Evolutionary conservation across 2,113 vertebrate genomes (phyloP).

Genomic region (Scomber colias): DNA sequence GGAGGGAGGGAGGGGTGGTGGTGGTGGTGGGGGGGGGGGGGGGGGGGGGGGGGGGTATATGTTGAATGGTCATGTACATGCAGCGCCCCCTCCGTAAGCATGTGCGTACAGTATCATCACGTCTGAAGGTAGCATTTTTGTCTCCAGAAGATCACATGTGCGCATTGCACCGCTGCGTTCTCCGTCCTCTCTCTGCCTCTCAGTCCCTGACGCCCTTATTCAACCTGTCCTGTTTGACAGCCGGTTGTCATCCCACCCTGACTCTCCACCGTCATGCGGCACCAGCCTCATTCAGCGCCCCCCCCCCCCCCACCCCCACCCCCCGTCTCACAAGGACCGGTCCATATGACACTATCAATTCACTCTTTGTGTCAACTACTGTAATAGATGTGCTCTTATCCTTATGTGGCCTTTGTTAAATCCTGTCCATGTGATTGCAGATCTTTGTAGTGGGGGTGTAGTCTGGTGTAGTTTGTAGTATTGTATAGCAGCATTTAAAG

Average conservation of each 20-base stretch:
- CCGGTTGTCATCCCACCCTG: conserved; percentile 49
- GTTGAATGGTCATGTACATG: conserved; percentile 26
- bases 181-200: neutral
- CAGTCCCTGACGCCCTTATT: conserved; percentile 56
- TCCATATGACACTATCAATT: conserved; percentile 56
- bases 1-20: neutral
- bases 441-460: conserved; percentile 34
- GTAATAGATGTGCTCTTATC: conserved; percentile 61
- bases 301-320: conserved; percentile 3
- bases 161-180: conserved; percentile 61
- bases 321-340: conserved; percentile 37
- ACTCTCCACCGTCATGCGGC: conserved; percentile 41
- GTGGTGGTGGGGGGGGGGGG: neutral
- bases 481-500: conserved; percentile 15
- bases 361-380: conserved; percentile 61
- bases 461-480: conserved; percentile 19
- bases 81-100: conserved; percentile 11
- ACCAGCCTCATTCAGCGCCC: conserved; percentile 3
- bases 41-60: conserved; percentile 24
- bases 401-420: conserved; percentile 76
- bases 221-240: conserved; percentile 65
- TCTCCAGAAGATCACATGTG: conserved; percentile 57
- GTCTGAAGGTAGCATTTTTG: conserved; percentile 34
- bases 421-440: conserved; percentile 66
- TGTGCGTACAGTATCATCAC: conserved; percentile 44